A percentile compares a stretch with the other conserved stretches of the same genome.
Conservation (phyloP, 2,888 invertebrate genomes). For the Yponomeuta sedellus region DNA sequence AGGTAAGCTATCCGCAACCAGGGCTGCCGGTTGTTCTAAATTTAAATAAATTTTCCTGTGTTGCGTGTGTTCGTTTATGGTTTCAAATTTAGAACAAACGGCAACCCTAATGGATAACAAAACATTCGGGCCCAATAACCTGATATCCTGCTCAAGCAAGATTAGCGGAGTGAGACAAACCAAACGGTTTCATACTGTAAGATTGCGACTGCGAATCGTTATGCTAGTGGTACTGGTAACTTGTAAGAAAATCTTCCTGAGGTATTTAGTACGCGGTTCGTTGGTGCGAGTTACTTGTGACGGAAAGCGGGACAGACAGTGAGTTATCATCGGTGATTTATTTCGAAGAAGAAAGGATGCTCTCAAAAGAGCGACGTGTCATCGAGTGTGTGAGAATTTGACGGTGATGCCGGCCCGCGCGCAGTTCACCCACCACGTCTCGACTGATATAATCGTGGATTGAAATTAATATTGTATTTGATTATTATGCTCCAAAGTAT, state of each 20-base stretch:
- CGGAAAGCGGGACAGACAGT: slow-evolving; percentile 29
- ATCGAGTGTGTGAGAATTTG: slow-evolving; percentile 31
- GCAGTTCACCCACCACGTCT: slow-evolving; percentile 40
- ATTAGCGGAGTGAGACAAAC: too few relatives aligned
- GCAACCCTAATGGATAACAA: too few relatives aligned
- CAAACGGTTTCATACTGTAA: too few relatives aligned
- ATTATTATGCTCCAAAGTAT: background rate
- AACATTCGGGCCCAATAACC: too few relatives aligned
- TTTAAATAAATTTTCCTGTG: too few relatives aligned
- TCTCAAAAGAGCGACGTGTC: slow-evolving; percentile 37
- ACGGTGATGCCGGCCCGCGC: slow-evolving; percentile 45
- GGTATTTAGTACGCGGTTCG: background rate
- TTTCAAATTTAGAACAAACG: too few relatives aligned
- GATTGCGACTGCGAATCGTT: too few relatives aligned
- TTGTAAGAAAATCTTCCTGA: background rate
- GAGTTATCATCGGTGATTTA: slow-evolving; percentile 33
- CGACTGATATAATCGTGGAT: slow-evolving; percentile 64
- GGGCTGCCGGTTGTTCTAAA: too few relatives aligned
- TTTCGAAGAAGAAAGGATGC: slow-evolving; percentile 20
- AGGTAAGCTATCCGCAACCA: too few relatives aligned
- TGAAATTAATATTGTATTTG: slow-evolving; percentile 4
- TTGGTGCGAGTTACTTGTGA: background rate
- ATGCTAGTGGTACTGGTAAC: background rate
- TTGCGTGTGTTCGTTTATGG: too few relatives aligned
- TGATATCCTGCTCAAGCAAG: too few relatives aligned